Conservation (phyloP, 2,888 invertebrate genomes). For the Volucella inflata region DNA sequence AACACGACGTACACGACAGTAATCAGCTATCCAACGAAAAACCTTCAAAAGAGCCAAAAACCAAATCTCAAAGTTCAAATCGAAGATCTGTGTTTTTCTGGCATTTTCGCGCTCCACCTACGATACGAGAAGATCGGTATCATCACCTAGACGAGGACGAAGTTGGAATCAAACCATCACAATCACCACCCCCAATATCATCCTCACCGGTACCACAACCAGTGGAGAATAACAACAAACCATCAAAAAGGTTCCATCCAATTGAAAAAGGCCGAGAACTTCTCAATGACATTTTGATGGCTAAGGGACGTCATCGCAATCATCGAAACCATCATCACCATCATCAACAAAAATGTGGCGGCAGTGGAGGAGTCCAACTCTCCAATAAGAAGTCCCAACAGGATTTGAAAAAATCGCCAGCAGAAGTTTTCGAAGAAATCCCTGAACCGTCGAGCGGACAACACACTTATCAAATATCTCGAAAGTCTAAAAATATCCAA, state of each 20-base stretch:
- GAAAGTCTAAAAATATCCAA: constrained; percentile 64
- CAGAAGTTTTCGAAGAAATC: constrained; percentile 35
- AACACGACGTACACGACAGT: constrained; percentile 71
- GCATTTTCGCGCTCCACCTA: constrained; percentile 42
- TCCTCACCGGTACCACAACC: constrained; percentile 9
- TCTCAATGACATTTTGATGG: constrained; percentile 82
- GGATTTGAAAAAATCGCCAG: constrained; percentile 36
- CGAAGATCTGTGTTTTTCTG: constrained; percentile 62
- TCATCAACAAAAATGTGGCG: constrained; percentile 72
- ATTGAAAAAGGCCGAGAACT: constrained; percentile 81
- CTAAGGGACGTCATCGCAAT: constrained; percentile 83
- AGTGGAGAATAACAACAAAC: constrained; percentile 21
- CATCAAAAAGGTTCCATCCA: constrained; percentile 77
- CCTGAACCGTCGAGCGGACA: constrained; percentile 54
- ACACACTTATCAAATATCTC: constrained; percentile 66
- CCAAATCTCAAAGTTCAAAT: constrained; percentile 46
- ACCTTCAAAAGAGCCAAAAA: constrained; percentile 50
- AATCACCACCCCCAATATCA: neutral
- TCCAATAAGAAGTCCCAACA: constrained; percentile 13
- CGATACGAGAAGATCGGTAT: constrained; percentile 40
- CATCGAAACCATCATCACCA: constrained; percentile 79
- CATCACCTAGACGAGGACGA: constrained; percentile 51
- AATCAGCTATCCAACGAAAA: constrained; percentile 43
- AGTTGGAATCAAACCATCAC: neutral
- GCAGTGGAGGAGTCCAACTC: constrained; percentile 19